Conservation (phyloP, 2,888 invertebrate species). For the Eumerus sabulonum region DNA sequence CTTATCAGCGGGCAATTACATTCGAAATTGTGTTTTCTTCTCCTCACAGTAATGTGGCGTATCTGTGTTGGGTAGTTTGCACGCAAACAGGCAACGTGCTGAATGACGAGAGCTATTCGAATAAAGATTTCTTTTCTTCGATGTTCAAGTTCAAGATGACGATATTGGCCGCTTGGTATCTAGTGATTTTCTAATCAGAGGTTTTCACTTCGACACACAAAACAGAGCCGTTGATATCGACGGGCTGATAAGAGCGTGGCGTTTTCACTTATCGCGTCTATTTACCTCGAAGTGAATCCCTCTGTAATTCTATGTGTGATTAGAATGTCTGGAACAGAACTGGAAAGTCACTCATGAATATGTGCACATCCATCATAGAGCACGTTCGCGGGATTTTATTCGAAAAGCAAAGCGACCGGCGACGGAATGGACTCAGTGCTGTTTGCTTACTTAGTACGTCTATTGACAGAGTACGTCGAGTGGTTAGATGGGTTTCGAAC, state of each 20-base stretch:
- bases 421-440: too few relatives aligned
- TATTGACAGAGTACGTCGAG: constrained; percentile 43
- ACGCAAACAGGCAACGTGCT: background rate
- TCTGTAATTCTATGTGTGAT: constrained; percentile 48
- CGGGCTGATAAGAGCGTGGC: too few relatives aligned
- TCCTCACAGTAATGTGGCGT: background rate
- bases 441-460: constrained; percentile 22
- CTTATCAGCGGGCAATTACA: constrained; percentile 19
- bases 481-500: constrained; percentile 15
- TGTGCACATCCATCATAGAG: constrained; percentile 17
- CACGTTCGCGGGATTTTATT: constrained; percentile 49
- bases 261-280: constrained; percentile 19
- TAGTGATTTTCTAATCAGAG: constrained; percentile 23
- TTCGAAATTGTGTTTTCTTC: background rate
- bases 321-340: constrained; percentile 23
- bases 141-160: constrained; percentile 54
- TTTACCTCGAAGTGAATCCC: constrained; percentile 34
- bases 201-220: constrained; percentile 8
- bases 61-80: background rate
- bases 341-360: background rate
- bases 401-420: background rate
- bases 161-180: constrained; percentile 6
- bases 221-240: background rate
- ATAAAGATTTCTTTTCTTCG: constrained; percentile 31
- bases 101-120: constrained; percentile 42